Conservation (phyloP, 2,888 invertebrate species). For the Cephus runcator region DNA sequence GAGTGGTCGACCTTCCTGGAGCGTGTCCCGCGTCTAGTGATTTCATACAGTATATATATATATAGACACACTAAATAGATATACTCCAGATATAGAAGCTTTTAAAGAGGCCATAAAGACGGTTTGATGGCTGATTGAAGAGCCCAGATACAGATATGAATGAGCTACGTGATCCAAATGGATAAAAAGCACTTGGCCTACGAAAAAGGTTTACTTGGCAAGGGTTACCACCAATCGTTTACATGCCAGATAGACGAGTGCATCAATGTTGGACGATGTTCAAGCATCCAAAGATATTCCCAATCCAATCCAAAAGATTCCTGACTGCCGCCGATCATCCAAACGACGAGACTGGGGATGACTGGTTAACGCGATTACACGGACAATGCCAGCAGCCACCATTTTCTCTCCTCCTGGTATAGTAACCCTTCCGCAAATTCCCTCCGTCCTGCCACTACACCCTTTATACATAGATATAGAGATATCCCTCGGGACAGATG, state of each 20-base stretch:
- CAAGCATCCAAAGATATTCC: not conserved
- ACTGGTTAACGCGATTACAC: slow-evolving; percentile 55
- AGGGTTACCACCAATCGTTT: not conserved
- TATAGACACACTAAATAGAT: too few species aligned
- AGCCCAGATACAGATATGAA: slow-evolving; percentile 27
- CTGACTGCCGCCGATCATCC: not conserved
- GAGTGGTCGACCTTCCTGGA: slow-evolving; percentile 24
- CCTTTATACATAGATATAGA: not conserved
- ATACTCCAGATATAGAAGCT: slow-evolving; percentile 10
- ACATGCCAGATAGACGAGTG: too few species aligned
- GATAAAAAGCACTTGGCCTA: not conserved
- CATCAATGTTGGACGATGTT: not conserved
- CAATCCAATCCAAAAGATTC: not conserved
- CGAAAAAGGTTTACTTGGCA: too few species aligned
- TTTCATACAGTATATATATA: not conserved
- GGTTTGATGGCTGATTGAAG: slow-evolving; percentile 27
- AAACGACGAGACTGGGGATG: slow-evolving; percentile 5
- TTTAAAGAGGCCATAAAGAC: slow-evolving; percentile 29
- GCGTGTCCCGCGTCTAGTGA: slow-evolving; percentile 3
- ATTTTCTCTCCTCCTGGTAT: slow-evolving; percentile 30
- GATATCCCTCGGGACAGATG: slow-evolving; percentile 52
- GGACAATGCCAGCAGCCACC: slow-evolving; percentile 51
- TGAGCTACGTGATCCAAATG: slow-evolving; percentile 20
- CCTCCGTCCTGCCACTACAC: not conserved
- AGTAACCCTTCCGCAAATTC: slow-evolving; percentile 15